phyloP scores from a whole-genome alignment of 2,797 vertebrate species.

The Argyrosomus regius region DNA sequence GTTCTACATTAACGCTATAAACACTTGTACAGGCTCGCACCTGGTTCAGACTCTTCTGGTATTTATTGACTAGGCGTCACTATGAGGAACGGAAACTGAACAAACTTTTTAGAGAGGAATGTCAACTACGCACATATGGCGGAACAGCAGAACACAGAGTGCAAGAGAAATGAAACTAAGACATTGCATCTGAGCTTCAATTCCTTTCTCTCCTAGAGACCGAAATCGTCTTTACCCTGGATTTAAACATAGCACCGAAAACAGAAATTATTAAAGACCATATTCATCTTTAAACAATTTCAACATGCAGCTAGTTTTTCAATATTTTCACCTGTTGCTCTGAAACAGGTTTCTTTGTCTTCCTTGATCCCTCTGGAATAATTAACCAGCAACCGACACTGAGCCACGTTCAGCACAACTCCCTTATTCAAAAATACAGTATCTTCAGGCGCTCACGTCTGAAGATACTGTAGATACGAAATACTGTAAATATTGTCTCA shows the following conservation, averaged over 20 bases:
- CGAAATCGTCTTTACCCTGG: neutral
- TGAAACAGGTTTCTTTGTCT: neutral
- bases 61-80: no score
- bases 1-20: no score
- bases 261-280: neutral
- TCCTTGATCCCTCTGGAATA: conserved; percentile 31
- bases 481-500: conserved; percentile 3
- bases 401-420: conserved; percentile 21
- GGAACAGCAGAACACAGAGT: no score
- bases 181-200: no score
- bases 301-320: neutral
- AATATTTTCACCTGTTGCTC: neutral
- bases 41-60: no score
- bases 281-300: neutral
- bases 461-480: neutral
- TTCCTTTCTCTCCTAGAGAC: no score
- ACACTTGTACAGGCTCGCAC: no score
- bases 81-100: no score
- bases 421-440: conserved; percentile 9
- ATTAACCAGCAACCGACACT: conserved; percentile 24
- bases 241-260: neutral
- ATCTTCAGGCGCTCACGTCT: neutral
- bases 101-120: no score
- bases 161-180: no score
- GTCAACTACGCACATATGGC: no score